Base-by-base conservation (phyloP, 1,140 invertebrate genomes). In the Drosophila kepulauana region DNA sequence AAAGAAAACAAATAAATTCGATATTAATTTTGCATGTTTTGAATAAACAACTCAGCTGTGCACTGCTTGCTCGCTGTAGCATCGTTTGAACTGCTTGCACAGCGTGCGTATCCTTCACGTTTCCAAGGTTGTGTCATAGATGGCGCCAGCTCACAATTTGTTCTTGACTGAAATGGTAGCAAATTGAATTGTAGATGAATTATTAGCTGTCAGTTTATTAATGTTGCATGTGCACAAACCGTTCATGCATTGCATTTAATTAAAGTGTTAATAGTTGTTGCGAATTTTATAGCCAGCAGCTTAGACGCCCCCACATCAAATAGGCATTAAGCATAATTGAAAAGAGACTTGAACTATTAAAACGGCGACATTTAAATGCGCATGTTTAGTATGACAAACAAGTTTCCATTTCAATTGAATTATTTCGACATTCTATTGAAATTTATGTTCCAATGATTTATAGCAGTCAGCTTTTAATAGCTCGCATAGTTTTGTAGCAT, bases 1-100 rank as follows among this genome's bases (percentile, higher is more conserved):
- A 13, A 49, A 49, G 7, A 16, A 57, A 3, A 16, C 30, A 38
- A 66, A 30, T 20, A 33, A 25, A 35, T 43, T 56, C 7, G 11
- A 28, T 10, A 54, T 51, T 49, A 41, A 41, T 63, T 35, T 49
- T 3, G 41, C n/a, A 46, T 38, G 11, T 10, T 49, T 30, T 20
- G 28, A 20, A 38, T 59, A 3, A 52, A 16, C 13, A 15, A 5
- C 10, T 15, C 15, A 30, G 52, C 8, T n/a, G 10, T 11, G 58
- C 49, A 75, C 66, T 64, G 67, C 57, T 77, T 64, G 41, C 30
- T 20, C 5, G 4, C 6, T 41, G 3, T 5, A 48, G 52, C 56
- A 67, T 80, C 78, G 59, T 66, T 46, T 49, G 62, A 64, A 86
- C 82, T 86, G 82, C 82, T 86, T 87, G 69, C 8, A 3, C 3